Evolutionary conservation across 2,888 invertebrate genomes (phyloP).

Genomic region (Limnephilus rhombicus): DNA sequence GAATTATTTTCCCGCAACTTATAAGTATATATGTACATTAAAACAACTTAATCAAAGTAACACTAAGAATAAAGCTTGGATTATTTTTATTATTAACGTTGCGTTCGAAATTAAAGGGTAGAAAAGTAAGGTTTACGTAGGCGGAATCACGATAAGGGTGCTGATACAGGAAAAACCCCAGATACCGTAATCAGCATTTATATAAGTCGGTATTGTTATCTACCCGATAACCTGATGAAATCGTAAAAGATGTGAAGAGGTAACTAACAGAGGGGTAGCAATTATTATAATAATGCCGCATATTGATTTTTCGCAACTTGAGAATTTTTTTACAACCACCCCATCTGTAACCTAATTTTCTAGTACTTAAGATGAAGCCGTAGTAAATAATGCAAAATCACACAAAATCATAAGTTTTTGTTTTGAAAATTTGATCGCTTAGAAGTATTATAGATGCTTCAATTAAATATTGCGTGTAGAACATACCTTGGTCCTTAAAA

Average conservation of each 20-base stretch:
- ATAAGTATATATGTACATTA: background rate
- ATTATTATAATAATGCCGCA: background rate
- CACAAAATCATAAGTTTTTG: too few relatives aligned
- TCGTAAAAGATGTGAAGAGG: background rate
- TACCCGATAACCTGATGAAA: background rate
- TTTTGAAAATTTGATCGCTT: too few relatives aligned
- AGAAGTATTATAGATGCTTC: too few relatives aligned
- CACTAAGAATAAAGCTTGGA: background rate
- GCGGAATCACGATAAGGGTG: background rate
- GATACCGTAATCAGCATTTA: background rate
- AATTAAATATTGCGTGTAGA: too few relatives aligned
- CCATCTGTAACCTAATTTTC: too few relatives aligned
- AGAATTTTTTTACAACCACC: too few relatives aligned
- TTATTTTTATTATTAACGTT: background rate
- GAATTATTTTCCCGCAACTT: background rate
- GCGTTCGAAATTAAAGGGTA: background rate
- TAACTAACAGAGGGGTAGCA: background rate
- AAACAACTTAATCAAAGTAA: background rate
- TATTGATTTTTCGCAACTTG: too few relatives aligned
- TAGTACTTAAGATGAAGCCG: too few relatives aligned
- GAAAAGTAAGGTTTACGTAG: background rate
- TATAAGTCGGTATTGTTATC: too few relatives aligned
- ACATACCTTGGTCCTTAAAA: too few relatives aligned
- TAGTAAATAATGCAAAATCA: too few relatives aligned
- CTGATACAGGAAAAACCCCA: background rate